Evolutionary conservation across 2,113 vertebrate genomes (phyloP).

Genomic region (Epinephelus cyanopodus): DNA sequence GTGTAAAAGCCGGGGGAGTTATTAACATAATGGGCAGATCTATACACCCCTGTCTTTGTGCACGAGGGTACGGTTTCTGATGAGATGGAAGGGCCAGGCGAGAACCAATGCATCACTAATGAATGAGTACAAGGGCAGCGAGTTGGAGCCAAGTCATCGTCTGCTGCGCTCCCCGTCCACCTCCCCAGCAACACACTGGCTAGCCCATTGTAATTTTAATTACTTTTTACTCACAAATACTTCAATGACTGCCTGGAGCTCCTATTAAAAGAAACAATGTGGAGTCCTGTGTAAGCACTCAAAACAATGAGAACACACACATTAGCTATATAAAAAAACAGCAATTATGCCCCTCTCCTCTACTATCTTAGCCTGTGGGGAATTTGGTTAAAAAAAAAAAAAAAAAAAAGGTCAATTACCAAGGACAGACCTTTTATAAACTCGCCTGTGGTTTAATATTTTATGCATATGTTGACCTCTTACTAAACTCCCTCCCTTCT

Average conservation of each 20-base stretch:
- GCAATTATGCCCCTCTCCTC: constrained; percentile 50
- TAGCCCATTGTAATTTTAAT: constrained; percentile 78
- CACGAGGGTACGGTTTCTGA: constrained; percentile 53
- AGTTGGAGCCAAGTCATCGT: constrained; percentile 51
- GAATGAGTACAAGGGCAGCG: constrained; percentile 64
- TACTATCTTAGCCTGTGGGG: constrained; percentile 17
- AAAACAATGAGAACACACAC: constrained; percentile 71
- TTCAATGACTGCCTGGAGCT: constrained; percentile 76
- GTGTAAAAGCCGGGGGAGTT: constrained; percentile 41
- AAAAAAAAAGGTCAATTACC: constrained; percentile 57
- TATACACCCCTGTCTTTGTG: constrained; percentile 64
- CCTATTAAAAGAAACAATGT: constrained; percentile 75
- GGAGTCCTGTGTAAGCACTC: constrained; percentile 57
- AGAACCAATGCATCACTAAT: constrained; percentile 76
- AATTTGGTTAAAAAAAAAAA: constrained; percentile 22
- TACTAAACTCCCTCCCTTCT: constrained; percentile 34
- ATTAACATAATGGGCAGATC: constrained; percentile 73
- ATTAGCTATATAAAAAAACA: constrained; percentile 60
- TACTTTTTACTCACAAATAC: constrained; percentile 78
- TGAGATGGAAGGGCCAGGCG: constrained; percentile 66
- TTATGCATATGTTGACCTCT: constrained; percentile 37
- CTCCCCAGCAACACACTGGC: constrained; percentile 51
- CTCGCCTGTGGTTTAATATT: constrained; percentile 21
- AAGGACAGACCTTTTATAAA: constrained; percentile 31
- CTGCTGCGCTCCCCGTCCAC: constrained; percentile 40